phyloP scores from a whole-genome alignment of 2,797 vertebrate genomes.

The Leucoraja ocellata region DNA sequence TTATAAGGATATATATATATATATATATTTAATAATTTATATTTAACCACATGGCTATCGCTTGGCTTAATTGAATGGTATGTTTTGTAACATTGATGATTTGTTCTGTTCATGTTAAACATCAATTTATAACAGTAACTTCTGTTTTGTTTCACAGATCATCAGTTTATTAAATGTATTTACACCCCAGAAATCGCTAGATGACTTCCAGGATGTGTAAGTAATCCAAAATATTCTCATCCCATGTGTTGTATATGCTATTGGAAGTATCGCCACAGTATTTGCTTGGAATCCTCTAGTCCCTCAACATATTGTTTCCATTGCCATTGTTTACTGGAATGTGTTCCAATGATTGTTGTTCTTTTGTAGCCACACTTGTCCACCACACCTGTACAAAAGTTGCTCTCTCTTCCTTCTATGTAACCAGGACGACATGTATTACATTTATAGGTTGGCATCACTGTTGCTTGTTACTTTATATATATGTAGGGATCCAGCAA shows the following conservation, averaged over 20 bases:
- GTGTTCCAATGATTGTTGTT: not conserved
- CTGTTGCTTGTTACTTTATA: not conserved
- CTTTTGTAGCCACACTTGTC: not conserved
- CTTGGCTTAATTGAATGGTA: too few relatives aligned
- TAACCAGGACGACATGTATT: not conserved
- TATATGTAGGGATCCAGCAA: too few relatives aligned
- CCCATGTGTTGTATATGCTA: not conserved
- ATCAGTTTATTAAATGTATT: conserved; percentile 99
- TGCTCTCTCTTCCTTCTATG: not conserved
- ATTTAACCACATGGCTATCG: not conserved
- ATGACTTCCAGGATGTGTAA: conserved; percentile 99
- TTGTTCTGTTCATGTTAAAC: not conserved
- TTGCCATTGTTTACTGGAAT: not conserved
- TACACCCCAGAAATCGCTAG: conserved; percentile 97
- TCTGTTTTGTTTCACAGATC: conserved; percentile 73
- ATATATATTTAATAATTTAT: not conserved
- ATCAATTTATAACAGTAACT: not conserved
- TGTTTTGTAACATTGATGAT: not conserved
- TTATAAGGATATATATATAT: not conserved
- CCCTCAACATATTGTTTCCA: not conserved
- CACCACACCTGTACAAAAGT: not conserved
- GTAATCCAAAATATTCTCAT: conserved; percentile 51
- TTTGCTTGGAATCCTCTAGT: not conserved
- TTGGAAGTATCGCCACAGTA: not conserved
- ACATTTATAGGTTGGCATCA: not conserved